Conservation (phyloP, 2,113 vertebrate species). For the Malurus elegans region DNA sequence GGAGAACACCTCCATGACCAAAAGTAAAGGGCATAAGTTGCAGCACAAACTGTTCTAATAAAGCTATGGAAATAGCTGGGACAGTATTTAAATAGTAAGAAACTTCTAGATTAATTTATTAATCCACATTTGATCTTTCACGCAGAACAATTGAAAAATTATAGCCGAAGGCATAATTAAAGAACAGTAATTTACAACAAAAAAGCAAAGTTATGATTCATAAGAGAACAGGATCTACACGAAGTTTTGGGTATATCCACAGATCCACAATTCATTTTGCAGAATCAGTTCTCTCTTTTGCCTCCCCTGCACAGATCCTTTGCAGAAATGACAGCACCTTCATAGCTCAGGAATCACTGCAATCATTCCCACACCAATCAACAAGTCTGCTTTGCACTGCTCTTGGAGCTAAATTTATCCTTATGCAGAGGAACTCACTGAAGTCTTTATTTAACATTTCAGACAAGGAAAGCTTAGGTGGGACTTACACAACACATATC, state of each 20-base stretch:
- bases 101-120: neutral
- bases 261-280: neutral
- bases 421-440: neutral
- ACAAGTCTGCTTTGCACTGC: neutral
- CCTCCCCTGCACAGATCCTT: neutral
- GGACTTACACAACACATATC: neutral
- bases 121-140: neutral
- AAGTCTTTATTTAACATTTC: neutral
- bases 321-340: constrained; percentile 11
- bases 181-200: neutral
- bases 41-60: neutral
- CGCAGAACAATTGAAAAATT: neutral
- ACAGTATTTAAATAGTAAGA: neutral
- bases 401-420: constrained; percentile 18
- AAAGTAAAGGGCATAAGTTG: neutral
- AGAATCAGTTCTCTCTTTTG: neutral
- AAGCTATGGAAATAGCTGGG: neutral
- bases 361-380: neutral
- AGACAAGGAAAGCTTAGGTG: neutral
- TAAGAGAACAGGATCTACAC: neutral
- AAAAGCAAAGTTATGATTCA: neutral
- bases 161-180: neutral
- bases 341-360: neutral
- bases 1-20: neutral
- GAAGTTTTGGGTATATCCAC: neutral